These are phyloP conservation scores for Fratercula arctica DNA, from an alignment of 2,797 vertebrate species.

Conservation along the genomic window DNA sequence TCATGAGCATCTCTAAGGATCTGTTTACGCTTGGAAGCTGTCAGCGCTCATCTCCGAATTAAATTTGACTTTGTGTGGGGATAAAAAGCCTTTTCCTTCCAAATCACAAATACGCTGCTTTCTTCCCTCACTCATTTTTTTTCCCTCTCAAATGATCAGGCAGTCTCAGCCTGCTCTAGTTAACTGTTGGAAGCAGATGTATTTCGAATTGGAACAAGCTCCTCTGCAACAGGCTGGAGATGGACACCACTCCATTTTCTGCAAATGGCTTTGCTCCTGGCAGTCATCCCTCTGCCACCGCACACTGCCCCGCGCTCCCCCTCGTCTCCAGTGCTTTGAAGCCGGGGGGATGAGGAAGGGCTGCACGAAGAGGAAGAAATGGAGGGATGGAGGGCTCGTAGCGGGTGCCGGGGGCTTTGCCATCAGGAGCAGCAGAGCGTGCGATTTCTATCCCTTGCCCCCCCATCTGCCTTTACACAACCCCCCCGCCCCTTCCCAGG, in stretches of 20 bases:
- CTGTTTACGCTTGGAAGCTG: background rate
- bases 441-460: background rate
- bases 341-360: fast-evolving
- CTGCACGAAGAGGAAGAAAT: background rate
- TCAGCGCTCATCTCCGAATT: background rate
- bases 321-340: background rate
- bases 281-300: background rate
- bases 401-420: fast-evolving
- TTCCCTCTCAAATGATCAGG: background rate
- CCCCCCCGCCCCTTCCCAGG: background rate
- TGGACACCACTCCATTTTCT: background rate
- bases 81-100: background rate
- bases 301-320: background rate
- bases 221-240: background rate
- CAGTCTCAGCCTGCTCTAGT: background rate
- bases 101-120: background rate
- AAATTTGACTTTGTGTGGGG: background rate
- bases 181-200: background rate
- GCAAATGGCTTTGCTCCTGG: background rate
- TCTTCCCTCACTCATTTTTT: background rate
- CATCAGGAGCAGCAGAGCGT: background rate
- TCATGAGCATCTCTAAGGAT: background rate
- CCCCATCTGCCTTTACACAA: background rate
- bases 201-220: background rate
- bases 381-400: background rate